phyloP scores from a whole-genome alignment of 2,113 vertebrate genomes.

The Pipra filicauda region DNA sequence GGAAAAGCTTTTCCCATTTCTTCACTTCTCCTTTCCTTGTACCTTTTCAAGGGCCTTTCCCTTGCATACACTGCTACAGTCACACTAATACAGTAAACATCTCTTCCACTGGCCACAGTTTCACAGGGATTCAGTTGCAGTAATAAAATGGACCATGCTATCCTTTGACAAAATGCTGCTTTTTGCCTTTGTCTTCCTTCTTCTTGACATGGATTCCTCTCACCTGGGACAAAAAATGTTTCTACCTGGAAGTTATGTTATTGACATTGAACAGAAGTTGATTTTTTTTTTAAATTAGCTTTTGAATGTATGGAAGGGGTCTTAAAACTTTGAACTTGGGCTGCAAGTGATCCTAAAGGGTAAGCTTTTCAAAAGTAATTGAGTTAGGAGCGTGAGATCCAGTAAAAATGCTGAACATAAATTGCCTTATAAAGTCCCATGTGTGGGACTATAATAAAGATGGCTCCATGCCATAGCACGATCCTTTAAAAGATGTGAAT shows the following conservation, averaged over 20 bases:
- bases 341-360: background rate
- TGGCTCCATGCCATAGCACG: background rate
- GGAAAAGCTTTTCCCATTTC: background rate
- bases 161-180: background rate
- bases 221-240: background rate
- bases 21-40: background rate
- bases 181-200: background rate
- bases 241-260: background rate
- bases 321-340: background rate
- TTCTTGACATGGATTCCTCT: background rate
- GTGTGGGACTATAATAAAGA: background rate
- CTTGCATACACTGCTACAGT: background rate
- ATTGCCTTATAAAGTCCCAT: background rate
- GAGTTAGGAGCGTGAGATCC: background rate
- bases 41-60: background rate
- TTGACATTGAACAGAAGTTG: background rate
- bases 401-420: background rate
- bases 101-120: background rate
- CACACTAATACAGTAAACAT: background rate
- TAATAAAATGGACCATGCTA: background rate
- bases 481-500: background rate
- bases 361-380: background rate
- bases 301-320: background rate
- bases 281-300: background rate
- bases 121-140: background rate